phyloP scores from a whole-genome alignment of 2,113 vertebrate species.

The Hiodon tergisus region DNA sequence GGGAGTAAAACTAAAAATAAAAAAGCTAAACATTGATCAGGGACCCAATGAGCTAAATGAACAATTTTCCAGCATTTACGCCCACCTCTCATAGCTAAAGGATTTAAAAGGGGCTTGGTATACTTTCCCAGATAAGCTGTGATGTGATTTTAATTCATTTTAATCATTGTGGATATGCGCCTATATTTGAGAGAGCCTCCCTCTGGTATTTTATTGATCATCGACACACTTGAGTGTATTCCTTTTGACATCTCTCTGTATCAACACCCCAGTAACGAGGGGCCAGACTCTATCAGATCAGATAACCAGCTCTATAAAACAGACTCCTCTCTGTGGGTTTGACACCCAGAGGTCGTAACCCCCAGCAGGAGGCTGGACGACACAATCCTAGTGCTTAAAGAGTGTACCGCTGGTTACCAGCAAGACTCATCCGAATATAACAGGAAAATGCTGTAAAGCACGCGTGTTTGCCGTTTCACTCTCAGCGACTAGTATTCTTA shows the following conservation, averaged over 20 bases:
- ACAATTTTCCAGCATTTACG: too few species aligned
- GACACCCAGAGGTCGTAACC: slow-evolving; percentile 64
- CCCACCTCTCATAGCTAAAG: too few species aligned
- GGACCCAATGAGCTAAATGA: too few species aligned
- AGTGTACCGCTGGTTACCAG: slow-evolving; percentile 22
- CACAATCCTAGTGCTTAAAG: slow-evolving; percentile 26
- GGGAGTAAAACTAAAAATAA: too few species aligned
- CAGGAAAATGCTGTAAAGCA: background rate
- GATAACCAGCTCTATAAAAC: slow-evolving; percentile 58
- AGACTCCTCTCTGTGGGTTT: slow-evolving; percentile 57
- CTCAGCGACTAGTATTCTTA: background rate
- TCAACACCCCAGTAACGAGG: slow-evolving; percentile 68
- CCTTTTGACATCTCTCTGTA: slow-evolving; percentile 64
- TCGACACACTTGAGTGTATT: slow-evolving; percentile 55
- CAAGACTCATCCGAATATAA: slow-evolving; percentile 36
- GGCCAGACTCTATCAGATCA: slow-evolving; percentile 58
- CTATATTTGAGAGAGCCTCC: slow-evolving; percentile 31
- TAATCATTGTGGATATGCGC: slow-evolving; percentile 48
- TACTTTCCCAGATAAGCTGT: slow-evolving; percentile 17
- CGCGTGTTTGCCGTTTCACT: background rate
- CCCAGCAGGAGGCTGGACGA: slow-evolving; percentile 47
- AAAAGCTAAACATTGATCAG: too few species aligned
- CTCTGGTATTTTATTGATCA: slow-evolving; percentile 61
- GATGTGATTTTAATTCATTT: slow-evolving; percentile 44
- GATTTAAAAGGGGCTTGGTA: background rate